A percentile compares a stretch with the other conserved stretches of the same genome.
Evolutionary conservation across 2,113 vertebrate genomes (phyloP).

Genomic region (Takifugu bimaculatus): DNA sequence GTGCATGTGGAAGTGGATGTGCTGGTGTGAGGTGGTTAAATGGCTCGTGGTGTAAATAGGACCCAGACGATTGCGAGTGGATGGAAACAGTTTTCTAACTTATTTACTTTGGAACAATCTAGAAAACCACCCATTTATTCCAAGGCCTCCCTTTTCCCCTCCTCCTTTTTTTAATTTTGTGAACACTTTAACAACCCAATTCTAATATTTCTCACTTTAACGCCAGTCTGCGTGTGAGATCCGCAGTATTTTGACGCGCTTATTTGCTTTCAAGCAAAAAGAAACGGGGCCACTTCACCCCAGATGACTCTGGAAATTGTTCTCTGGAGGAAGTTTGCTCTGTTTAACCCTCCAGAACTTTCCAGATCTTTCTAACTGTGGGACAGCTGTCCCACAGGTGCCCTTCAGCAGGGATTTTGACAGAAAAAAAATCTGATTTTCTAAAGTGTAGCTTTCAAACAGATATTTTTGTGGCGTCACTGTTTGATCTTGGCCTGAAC

Average conservation of each 20-base stretch:
- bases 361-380: too few relatives aligned
- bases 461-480: too few relatives aligned
- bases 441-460: too few relatives aligned
- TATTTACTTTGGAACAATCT: conserved; percentile 65
- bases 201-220: conserved; percentile 55
- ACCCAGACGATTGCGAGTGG: conserved; percentile 59
- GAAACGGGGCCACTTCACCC: conserved; percentile 31
- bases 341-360: too few relatives aligned
- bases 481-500: too few relatives aligned
- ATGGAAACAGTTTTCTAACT: conserved; percentile 71
- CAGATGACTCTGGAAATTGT: conserved; percentile 21
- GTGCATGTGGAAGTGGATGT: conserved; percentile 55
- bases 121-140: conserved; percentile 66
- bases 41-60: conserved; percentile 63
- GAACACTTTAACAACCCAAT: conserved; percentile 51
- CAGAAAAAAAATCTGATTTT: too few relatives aligned
- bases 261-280: conserved; percentile 27
- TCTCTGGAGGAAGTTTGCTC: too few relatives aligned
- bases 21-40: conserved; percentile 56
- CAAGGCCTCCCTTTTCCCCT: conserved; percentile 50
- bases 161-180: conserved; percentile 68
- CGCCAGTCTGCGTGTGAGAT: conserved; percentile 33
- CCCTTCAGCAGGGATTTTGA: too few relatives aligned
- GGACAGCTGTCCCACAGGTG: too few relatives aligned
- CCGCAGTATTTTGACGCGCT: conserved; percentile 22